Conservation (phyloP, 2,888 invertebrate genomes). For the Ophion obscuratus region DNA sequence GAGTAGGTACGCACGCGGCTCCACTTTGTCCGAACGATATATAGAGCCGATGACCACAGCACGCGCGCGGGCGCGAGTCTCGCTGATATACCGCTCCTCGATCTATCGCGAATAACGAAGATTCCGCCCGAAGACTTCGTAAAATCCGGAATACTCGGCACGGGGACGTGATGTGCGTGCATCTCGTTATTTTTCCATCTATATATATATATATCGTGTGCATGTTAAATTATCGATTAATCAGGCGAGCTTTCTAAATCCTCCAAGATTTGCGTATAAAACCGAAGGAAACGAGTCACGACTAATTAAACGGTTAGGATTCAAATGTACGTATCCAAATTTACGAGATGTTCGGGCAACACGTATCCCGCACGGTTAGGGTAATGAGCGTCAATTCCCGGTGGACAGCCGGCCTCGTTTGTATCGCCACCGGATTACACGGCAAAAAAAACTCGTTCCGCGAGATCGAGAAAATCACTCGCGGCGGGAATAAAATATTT, state of each 20-base stretch:
- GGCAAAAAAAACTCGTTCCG: background rate
- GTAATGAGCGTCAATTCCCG: constrained; percentile 4
- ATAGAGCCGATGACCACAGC: constrained; percentile 59
- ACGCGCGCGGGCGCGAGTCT: constrained; percentile 51
- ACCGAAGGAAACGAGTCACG: constrained; percentile 26
- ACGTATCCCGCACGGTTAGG: constrained; percentile 1
- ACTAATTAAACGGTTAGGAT: constrained; percentile 36
- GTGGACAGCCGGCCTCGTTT: constrained; percentile 9
- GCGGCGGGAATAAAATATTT: background rate
- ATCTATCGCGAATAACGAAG: constrained; percentile 54
- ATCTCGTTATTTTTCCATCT: background rate
- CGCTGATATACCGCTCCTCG: constrained; percentile 41
- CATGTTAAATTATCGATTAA: constrained; percentile 45
- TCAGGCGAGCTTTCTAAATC: constrained; percentile 58
- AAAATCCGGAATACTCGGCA: constrained; percentile 7
- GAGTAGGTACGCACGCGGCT: constrained; percentile 44
- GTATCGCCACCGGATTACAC: background rate
- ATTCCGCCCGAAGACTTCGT: constrained; percentile 49
- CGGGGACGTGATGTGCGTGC: constrained; percentile 4
- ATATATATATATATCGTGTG: background rate
- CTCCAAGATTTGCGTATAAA: constrained; percentile 24
- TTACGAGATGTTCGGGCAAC: constrained; percentile 16
- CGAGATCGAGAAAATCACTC: background rate
- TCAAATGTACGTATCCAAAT: constrained; percentile 21
- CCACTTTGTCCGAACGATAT: constrained; percentile 51